These are phyloP conservation scores for Nemotelus nigrinus DNA, from an alignment of 2,888 invertebrate species.

Conservation along the genomic window DNA sequence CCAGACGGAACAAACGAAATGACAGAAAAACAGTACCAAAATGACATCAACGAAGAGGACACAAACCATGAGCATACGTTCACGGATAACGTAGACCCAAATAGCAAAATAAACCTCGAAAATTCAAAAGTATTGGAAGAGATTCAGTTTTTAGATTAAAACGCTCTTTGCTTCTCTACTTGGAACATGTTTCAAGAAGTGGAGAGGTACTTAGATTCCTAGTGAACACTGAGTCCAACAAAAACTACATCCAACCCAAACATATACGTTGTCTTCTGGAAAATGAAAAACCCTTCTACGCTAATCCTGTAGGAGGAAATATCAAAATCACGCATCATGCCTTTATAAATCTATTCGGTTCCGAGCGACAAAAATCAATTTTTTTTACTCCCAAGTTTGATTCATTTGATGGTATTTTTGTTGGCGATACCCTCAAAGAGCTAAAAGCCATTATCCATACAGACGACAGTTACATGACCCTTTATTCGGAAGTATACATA, in stretches of 20 bases:
- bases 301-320: not conserved
- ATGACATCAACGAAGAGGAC: not conserved
- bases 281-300: not conserved
- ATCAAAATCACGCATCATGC: not conserved
- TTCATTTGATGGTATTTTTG: not conserved
- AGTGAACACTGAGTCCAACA: not conserved
- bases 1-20: too few species aligned
- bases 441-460: constrained; percentile 1
- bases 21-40: not conserved
- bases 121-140: not conserved
- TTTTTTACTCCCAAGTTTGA: not conserved
- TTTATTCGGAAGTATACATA: too few species aligned
- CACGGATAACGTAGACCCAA: not conserved
- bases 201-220: not conserved
- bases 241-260: too few species aligned
- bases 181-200: not conserved
- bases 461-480: not conserved
- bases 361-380: not conserved
- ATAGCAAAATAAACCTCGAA: not conserved
- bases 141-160: not conserved
- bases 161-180: not conserved
- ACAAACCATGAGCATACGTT: not conserved
- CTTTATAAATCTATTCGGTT: not conserved
- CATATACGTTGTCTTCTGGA: not conserved
- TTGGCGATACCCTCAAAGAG: not conserved